Evolutionary conservation across 2,888 invertebrate species (phyloP).

Genomic region (Bombylius discolor): DNA sequence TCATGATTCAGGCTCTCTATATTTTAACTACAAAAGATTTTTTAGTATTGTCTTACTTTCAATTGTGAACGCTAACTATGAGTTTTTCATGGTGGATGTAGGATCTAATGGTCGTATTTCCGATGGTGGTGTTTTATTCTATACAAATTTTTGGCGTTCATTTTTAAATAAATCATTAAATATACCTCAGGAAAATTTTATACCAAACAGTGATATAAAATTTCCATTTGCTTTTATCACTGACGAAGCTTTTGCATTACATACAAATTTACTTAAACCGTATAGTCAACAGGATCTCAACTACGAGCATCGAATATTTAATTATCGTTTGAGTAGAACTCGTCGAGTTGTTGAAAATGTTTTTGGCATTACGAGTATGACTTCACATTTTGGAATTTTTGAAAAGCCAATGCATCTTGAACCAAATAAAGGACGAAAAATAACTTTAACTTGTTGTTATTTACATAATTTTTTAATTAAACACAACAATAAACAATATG

Average conservation of each 20-base stretch:
- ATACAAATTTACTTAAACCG: constrained; percentile 7
- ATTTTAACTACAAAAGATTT: too few species aligned
- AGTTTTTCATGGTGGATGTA: neutral
- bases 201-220: constrained; percentile 6
- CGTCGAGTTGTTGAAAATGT: constrained; percentile 9
- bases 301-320: constrained; percentile 6
- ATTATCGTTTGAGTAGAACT: constrained; percentile 4
- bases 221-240: constrained; percentile 10
- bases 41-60: too few species aligned
- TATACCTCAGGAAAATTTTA: constrained; percentile 2
- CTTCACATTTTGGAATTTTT: constrained; percentile 7
- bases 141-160: constrained; percentile 9
- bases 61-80: too few species aligned
- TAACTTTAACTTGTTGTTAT: constrained; percentile 8
- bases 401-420: constrained; percentile 7
- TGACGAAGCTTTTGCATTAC: constrained; percentile 10
- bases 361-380: constrained; percentile 10
- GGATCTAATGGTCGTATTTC: constrained; percentile 10
- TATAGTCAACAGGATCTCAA: constrained; percentile 6
- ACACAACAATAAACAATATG: neutral
- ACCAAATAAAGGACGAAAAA: constrained; percentile 6
- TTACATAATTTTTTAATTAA: constrained; percentile 10
- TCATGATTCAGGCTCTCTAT: too few species aligned
- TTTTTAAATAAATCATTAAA: constrained; percentile 4
- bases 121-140: constrained; percentile 10